A percentile compares a stretch with the other conserved stretches of the same genome.
Evolutionary conservation across 2,113 vertebrate species (phyloP).

Genomic region (Notechis scutatus): DNA sequence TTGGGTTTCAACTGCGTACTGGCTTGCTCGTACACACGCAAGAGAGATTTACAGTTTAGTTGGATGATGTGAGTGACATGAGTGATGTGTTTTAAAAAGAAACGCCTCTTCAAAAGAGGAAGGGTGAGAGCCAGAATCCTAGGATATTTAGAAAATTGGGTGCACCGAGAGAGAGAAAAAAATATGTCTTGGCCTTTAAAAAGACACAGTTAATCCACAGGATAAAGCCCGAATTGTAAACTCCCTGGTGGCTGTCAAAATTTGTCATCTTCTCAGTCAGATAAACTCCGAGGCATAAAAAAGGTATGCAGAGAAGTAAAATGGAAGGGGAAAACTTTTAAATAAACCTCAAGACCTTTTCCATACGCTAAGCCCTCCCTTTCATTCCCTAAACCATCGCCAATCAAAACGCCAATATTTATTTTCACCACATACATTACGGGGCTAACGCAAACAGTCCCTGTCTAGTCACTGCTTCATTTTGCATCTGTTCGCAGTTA

Average conservation of each 20-base stretch:
- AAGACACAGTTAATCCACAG: neutral
- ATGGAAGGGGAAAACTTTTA: neutral
- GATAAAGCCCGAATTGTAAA: neutral
- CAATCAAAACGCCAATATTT: neutral
- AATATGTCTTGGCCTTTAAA: neutral
- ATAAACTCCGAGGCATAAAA: neutral
- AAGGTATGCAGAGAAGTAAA: neutral
- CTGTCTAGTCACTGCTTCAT: neutral
- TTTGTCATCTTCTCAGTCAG: neutral
- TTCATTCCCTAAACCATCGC: neutral
- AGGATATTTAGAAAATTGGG: neutral
- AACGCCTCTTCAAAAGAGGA: neutral
- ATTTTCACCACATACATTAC: neutral
- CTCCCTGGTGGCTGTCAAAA: neutral
- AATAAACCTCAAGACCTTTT: neutral
- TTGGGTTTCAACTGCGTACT: neutral
- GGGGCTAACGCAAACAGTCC: neutral
- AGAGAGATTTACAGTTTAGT: neutral
- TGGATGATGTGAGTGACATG: fast-evolving
- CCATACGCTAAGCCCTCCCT: neutral
- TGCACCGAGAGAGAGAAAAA: neutral
- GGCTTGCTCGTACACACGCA: neutral
- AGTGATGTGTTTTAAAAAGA: neutral
- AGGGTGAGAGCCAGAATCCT: neutral
- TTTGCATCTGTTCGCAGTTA: neutral